Percentiles rank a stretch among this genome's conserved stretches.
Evolutionary conservation across 2,797 vertebrate genomes (phyloP).

Genomic region (Neosilurus mollespiculum): DNA sequence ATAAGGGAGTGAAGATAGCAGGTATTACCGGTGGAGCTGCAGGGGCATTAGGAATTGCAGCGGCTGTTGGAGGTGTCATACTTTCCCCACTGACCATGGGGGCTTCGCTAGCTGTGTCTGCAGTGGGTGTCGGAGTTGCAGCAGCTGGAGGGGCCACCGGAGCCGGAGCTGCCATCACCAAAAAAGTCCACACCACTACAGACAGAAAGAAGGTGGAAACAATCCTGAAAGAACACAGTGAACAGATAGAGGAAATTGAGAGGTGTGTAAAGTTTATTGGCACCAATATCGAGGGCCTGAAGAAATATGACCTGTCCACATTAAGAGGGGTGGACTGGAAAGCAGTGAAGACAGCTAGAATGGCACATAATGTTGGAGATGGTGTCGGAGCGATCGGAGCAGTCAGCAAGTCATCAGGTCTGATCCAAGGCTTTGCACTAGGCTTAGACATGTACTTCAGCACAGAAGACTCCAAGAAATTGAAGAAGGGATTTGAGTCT

Average conservation of each 20-base stretch:
- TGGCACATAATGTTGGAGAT: rapidly evolving
- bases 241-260: not conserved
- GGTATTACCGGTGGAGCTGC: constrained; percentile 57
- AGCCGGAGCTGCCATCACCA: constrained; percentile 57
- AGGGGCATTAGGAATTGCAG: constrained; percentile 45
- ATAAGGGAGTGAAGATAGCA: constrained; percentile 57
- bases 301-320: not conserved
- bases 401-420: constrained; percentile 15
- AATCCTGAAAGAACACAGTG: not conserved
- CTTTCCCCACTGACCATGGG: constrained; percentile 52
- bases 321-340: not conserved
- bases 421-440: constrained; percentile 50
- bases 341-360: not conserved
- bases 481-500: constrained; percentile 49
- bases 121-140: constrained; percentile 49
- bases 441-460: constrained; percentile 52
- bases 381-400: not conserved
- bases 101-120: constrained; percentile 51
- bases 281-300: constrained; percentile 41
- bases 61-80: constrained; percentile 56
- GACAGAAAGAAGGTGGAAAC: constrained; percentile 50
- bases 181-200: constrained; percentile 35
- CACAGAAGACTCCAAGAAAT: constrained; percentile 24
- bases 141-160: constrained; percentile 52
- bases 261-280: constrained; percentile 8